Conservation (phyloP, 1,140 invertebrate species). For the Psix sp. region DNA sequence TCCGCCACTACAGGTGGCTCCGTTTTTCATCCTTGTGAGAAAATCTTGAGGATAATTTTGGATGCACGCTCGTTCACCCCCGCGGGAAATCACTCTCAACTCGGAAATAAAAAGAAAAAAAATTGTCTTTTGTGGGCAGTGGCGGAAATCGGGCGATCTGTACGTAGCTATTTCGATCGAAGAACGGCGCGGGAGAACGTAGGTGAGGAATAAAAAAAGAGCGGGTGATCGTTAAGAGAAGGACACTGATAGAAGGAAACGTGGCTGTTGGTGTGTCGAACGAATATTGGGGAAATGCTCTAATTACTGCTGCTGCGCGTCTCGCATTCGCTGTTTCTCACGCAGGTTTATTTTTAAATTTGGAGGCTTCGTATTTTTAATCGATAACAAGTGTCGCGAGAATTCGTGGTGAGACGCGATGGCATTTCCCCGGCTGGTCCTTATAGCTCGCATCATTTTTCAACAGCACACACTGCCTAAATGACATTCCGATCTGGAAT, state of each 20-base stretch:
- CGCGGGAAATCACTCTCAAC: conserved; percentile 40
- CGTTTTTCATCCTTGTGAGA: conserved; percentile 58
- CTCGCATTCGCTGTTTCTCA: conserved; percentile 59
- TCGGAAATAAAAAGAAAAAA: conserved; percentile 12
- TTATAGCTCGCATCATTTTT: conserved; percentile 32
- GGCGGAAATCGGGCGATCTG: conserved; percentile 50
- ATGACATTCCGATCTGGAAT: conserved; percentile 19
- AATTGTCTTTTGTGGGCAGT: conserved; percentile 39
- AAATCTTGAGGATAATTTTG: conserved; percentile 53
- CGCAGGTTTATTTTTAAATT: conserved; percentile 63
- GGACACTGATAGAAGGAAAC: conserved; percentile 14
- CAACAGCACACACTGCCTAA: conserved; percentile 3
- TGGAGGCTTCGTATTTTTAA: conserved; percentile 56
- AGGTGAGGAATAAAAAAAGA: conserved; percentile 53
- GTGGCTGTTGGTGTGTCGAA: conserved; percentile 50
- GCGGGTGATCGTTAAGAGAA: not conserved
- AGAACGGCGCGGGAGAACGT: conserved; percentile 42
- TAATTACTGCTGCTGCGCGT: conserved; percentile 59
- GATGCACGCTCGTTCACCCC: conserved; percentile 18
- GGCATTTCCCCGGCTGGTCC: conserved; percentile 38
- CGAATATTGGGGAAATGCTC: conserved; percentile 59
- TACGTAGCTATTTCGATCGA: conserved; percentile 57
- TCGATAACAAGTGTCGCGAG: conserved; percentile 62
- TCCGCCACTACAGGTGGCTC: conserved; percentile 62
- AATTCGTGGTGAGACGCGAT: conserved; percentile 44